Evolutionary conservation across 2,797 vertebrate species (phyloP).

Genomic region (Peromyscus aztecus): DNA sequence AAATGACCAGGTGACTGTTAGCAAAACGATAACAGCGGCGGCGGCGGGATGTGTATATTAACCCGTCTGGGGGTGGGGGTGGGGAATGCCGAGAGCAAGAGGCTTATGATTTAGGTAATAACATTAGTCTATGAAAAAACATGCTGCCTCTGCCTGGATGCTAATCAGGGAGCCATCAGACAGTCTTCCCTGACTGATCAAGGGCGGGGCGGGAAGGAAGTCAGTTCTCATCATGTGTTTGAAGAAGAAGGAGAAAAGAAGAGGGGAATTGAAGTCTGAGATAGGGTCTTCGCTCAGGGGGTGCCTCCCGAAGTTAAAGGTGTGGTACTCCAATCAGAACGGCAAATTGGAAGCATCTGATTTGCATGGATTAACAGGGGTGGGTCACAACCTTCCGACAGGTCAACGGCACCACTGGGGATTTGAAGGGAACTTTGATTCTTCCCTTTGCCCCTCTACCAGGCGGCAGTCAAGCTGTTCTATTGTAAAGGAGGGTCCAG

Average conservation of each 20-base stretch:
- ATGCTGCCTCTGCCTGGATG: conserved; percentile 87
- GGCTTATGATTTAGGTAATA: conserved; percentile 88
- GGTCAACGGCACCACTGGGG: conserved; percentile 88
- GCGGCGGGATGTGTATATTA: conserved; percentile 86
- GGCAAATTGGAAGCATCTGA: conserved; percentile 88
- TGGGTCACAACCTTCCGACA: conserved; percentile 87
- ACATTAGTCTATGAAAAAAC: conserved; percentile 86
- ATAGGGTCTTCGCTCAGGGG: conserved; percentile 83
- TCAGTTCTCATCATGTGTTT: conserved; percentile 84
- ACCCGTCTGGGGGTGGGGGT: conserved; percentile 84
- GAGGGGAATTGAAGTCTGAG: conserved; percentile 87
- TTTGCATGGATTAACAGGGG: conserved; percentile 91
- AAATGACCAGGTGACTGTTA: conserved; percentile 89
- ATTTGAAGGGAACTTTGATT: conserved; percentile 91
- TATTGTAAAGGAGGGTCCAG: conserved; percentile 89
- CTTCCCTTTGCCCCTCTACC: conserved; percentile 84
- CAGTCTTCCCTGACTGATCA: conserved; percentile 82
- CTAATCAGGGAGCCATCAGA: conserved; percentile 89
- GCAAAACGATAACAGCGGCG: conserved; percentile 86
- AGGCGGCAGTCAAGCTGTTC: conserved; percentile 89
- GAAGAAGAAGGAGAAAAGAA: conserved; percentile 80
- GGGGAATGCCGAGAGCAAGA: conserved; percentile 87
- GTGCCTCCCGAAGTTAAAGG: conserved; percentile 88
- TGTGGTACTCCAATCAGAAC: conserved; percentile 86
- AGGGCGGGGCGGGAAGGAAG: conserved; percentile 84